Evolutionary conservation across 2,888 invertebrate genomes (phyloP), one percentile per base, ranked within the genome.

Genomic region (Acleris laterana): DNA sequence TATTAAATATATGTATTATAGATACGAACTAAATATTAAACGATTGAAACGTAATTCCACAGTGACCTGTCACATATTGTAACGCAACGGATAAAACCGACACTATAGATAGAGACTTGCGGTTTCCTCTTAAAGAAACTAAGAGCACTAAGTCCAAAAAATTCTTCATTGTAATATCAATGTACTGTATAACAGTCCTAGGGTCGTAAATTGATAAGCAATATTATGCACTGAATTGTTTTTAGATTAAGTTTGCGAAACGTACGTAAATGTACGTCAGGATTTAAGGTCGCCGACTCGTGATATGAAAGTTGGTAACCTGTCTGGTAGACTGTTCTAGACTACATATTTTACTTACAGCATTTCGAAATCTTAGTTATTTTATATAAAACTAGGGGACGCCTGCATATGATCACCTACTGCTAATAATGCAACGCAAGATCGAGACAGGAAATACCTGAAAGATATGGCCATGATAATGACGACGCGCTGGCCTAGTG

Each of bases 261-360:
- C 32, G 32, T 32, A 32, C 9, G 32, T 32, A 9, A 32, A 28
- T 61, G 25, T 42, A 44, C 38, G 51, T 51, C 22, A 52, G 51
- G 50, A 51, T 52, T 38, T 49, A 61, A 51, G 61, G 61, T 42
- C 61, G 52, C 42, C 50, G 38, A 42, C 57, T 57, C 46, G 46
- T 53, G 42, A 51, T 61, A 61, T 51, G 61, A 61, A 61, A 61
- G 61, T 61, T 61, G 51, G n/a, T 11, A 56, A 46, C 56, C 22
- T 56, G 57, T 46, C 57, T 46, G 42, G 42, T 20, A n/a, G 20
- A 20, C 22, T 32, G 53, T n/a, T 53, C 13, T 38, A 38, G 19
- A 53, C 32, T 32, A 32, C 32, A 19, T 53, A 38, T 19, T 17
- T 52, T 17, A 32, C 6, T 38, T 38, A 53, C 5, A 53, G 9